Conservation (phyloP, 2,888 invertebrate species). For the Hirtodrosophila trivittata region DNA sequence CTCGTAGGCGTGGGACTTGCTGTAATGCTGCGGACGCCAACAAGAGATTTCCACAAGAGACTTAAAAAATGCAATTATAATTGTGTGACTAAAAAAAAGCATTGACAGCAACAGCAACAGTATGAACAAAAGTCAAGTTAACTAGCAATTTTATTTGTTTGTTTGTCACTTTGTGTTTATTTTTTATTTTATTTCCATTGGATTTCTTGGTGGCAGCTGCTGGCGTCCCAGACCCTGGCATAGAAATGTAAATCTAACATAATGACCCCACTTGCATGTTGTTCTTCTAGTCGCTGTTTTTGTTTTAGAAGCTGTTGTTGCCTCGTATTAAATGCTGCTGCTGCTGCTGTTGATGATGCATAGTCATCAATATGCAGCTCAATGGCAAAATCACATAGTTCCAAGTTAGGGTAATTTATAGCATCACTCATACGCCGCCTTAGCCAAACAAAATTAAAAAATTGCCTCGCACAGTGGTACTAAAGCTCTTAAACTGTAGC, state of each 20-base stretch:
- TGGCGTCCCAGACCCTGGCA: slow-evolving; percentile 81
- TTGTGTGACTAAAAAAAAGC: slow-evolving; percentile 42
- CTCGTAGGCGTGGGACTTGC: slow-evolving; percentile 12
- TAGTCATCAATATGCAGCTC: slow-evolving; percentile 38
- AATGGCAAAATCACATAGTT: slow-evolving; percentile 32
- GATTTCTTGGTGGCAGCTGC: slow-evolving; percentile 32
- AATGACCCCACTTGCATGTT: slow-evolving; percentile 27
- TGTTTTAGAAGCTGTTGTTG: not conserved
- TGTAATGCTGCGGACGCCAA: slow-evolving; percentile 34
- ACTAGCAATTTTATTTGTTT: slow-evolving; percentile 21
- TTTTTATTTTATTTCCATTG: slow-evolving; percentile 32
- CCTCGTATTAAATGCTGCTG: slow-evolving; percentile 3
- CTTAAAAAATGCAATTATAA: slow-evolving; percentile 63
- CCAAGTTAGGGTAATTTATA: slow-evolving; percentile 54
- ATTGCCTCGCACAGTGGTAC: not conserved
- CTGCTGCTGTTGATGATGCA: slow-evolving; percentile 21
- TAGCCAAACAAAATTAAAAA: slow-evolving; percentile 11
- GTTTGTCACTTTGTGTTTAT: slow-evolving; percentile 21
- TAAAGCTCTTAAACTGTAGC: no score
- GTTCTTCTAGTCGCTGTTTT: slow-evolving; percentile 24
- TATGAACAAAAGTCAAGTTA: slow-evolving; percentile 22
- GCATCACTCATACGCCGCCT: slow-evolving; percentile 60
- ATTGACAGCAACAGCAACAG: slow-evolving; percentile 11
- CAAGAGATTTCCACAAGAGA: slow-evolving; percentile 46
- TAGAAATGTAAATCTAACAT: slow-evolving; percentile 75